Base-by-base conservation (phyloP, 2,113 vertebrate species). In the Asarcornis scutulata region DNA sequence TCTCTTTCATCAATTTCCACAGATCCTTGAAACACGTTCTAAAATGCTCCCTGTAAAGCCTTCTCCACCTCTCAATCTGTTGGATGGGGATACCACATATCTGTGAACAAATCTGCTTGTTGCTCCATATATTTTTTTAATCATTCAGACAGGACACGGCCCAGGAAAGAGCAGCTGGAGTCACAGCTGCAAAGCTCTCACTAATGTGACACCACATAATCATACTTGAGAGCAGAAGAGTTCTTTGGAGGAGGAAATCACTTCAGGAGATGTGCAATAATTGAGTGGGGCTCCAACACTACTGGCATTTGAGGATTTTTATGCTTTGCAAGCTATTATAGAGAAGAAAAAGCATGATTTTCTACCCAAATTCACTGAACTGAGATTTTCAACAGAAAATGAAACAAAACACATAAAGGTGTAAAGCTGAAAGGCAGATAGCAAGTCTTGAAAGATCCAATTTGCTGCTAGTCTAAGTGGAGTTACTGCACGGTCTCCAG, bases 121-220 rank as follows among this genome's bases (percentile, higher is more conserved):
- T 67, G 75, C 87, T 95, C 59, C 76, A 68, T 83, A 7, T 40
- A 50, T 76, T 52, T 50, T 52, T 90, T 79, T 62, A 80, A 90
- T 93, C 64, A 60, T 72, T 83, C 72, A 75, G 72, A 53, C 60
- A 91, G 79, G 80, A 75, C 63, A 36, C 38, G 74, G 83, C 67
- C 88, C 88, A 84, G 83, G 56, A 88, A 95, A 36, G 85, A 94
- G 83, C 93, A 97, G 85, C 94, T 96, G 93, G 85, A 94, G 88
- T 42, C 93, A 74, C 96, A 96, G 95, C 94, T 97, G 91, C 95
- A 96, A 50, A 74, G 52, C 64, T 81, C 69, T 72, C 36, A 13
- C 68, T 90, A 67, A 94, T 78, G 83, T 91, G 91, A 91, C 83
- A 83, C 83, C 38, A 83, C 72, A 83, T 76, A 90, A 72, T 89